Conservation (phyloP, 2,113 vertebrate genomes). For the Hippocampus guttulatus region DNA sequence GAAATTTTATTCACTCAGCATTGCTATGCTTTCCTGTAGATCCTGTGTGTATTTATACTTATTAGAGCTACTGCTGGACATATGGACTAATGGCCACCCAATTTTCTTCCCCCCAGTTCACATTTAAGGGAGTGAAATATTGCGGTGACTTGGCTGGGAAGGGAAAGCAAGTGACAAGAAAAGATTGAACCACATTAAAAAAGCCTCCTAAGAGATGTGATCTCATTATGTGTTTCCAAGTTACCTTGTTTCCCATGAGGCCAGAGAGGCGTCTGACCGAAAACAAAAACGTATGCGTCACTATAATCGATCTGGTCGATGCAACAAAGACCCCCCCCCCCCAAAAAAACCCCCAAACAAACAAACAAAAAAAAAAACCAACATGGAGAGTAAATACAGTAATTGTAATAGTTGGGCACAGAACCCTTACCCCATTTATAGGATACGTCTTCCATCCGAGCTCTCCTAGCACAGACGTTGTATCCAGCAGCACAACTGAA, state of each 20-base stretch:
- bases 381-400: conserved; percentile 5
- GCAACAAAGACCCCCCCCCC: neutral
- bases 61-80: neutral
- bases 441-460: conserved; percentile 94
- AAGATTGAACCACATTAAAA: conserved; percentile 15
- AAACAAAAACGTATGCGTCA: conserved; percentile 31
- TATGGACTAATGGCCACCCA: neutral
- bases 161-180: conserved; percentile 12
- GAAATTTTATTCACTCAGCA: neutral
- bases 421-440: conserved; percentile 86
- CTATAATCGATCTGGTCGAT: conserved; percentile 28
- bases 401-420: conserved; percentile 10
- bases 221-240: conserved; percentile 38
- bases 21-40: neutral
- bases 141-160: conserved; percentile 5
- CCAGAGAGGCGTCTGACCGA: conserved; percentile 19
- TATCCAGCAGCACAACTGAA: conserved; percentile 91
- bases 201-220: conserved; percentile 30
- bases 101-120: conserved; percentile 5
- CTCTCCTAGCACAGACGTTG: conserved; percentile 85
- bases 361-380: neutral
- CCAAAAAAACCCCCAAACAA: neutral
- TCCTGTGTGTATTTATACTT: neutral
- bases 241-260: conserved; percentile 33
- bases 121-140: conserved; percentile 30